phyloP scores from a whole-genome alignment of 1,140 invertebrate species.

The Neodiprion virginianus region DNA sequence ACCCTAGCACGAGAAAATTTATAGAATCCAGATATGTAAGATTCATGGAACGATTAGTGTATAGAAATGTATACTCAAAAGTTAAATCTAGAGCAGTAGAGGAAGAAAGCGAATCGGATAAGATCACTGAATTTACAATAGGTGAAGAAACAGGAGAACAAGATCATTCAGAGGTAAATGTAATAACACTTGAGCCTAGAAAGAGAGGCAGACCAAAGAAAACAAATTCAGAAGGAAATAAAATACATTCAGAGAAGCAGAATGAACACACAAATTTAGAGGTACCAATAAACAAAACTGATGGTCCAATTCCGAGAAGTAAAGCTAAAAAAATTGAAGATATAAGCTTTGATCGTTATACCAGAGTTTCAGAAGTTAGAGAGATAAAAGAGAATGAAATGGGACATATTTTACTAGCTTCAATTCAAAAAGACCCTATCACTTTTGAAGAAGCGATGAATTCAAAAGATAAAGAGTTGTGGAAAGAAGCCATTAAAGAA shows the following conservation, averaged over 20 bases:
- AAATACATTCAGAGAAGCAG: slow-evolving; percentile 10
- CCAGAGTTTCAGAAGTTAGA: slow-evolving; percentile 21
- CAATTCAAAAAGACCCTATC: slow-evolving; percentile 18
- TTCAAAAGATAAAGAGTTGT: slow-evolving; percentile 23
- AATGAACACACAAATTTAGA: slow-evolving; percentile 15
- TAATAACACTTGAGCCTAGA: slow-evolving; percentile 9
- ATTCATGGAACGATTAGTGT: slow-evolving; percentile 36
- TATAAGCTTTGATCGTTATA: slow-evolving; percentile 19
- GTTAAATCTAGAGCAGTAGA: background rate
- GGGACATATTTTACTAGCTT: slow-evolving; percentile 16
- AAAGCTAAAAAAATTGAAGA: slow-evolving; percentile 21
- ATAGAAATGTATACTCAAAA: slow-evolving; percentile 29
- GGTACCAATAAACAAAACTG: slow-evolving; percentile 8
- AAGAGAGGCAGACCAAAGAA: slow-evolving; percentile 14
- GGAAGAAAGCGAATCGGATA: background rate
- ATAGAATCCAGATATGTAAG: slow-evolving; percentile 33
- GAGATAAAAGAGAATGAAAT: slow-evolving; percentile 17
- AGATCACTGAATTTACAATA: background rate
- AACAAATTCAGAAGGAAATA: slow-evolving; percentile 9
- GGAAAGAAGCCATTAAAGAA: slow-evolving; percentile 25
- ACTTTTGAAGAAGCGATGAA: slow-evolving; percentile 20
- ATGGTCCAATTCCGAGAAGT: slow-evolving; percentile 12
- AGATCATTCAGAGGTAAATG: slow-evolving; percentile 15
- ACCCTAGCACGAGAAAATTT: slow-evolving; percentile 30
- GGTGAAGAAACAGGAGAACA: slow-evolving; percentile 1